Base-by-base conservation (phyloP, 2,797 vertebrate species). In the Paratrypauchen microcephalus region DNA sequence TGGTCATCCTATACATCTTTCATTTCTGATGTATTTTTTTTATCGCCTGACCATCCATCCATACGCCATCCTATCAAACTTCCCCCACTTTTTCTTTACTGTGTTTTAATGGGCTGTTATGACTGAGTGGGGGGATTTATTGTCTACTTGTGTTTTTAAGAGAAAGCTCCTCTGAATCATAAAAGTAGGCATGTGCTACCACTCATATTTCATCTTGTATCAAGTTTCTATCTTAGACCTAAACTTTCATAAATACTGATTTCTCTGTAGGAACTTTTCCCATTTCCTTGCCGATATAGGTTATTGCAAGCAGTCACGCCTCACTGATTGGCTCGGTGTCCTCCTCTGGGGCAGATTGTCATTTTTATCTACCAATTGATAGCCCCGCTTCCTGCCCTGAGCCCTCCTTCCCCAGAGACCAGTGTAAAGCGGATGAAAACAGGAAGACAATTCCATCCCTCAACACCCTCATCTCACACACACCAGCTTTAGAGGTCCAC, bases 351-450 rank as follows among this genome's bases (percentile, higher is more conserved):
- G 84, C 76, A 87, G 86, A 91, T 88, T 88, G 91, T 89, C 88
- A 89, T 90, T 91, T 91, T 92, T 92, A 91, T 91, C 87, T 91
- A 81, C 89, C 89, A 89, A 90, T 92, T 91, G 89, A 91, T 92
- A 90, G 79, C 86, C 81, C 73, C 39, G 84, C 85, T 85, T 85
- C 83, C 82, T 85, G 75, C 80, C 73, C 85, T 83, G 86, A 89
- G 84, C 87, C 88, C 89, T 78, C 86, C 87, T 70, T 91, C 90
- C 89, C 91, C 57, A 66, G 90, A 92, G 88, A 91, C 85, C 60
- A 72, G 71, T 86, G 88, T 89, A 89, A 88, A 89, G 87, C 74
- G 80, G 87, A 90, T 88, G 82, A 88, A 88, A 88, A 87, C 88
- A 86, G 88, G 79, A 87, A 88, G 88, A 90, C 90, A 90, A 90